Evolutionary conservation across 2,888 invertebrate species (phyloP), one percentile per base, ranked within the genome.

Genomic region (Rhopalosiphum nymphaeae): DNA sequence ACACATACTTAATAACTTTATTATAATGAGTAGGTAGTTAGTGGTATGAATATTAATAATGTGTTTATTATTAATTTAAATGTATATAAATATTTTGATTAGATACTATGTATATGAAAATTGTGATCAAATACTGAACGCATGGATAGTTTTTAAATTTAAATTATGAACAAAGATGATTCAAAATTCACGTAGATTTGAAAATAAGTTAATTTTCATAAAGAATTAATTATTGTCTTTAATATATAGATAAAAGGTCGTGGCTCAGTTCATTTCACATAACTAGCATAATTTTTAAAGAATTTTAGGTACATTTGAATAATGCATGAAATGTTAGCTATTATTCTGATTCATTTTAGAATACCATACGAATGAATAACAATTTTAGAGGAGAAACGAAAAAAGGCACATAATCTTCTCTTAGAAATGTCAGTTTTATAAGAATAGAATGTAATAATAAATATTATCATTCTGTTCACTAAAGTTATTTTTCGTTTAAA

Each of bases 381-480:
- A 36, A 78, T 78, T 2, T 67, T 67, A 13, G 46, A 61, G 46
- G 7, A 61, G 46, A 67, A n/a, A n/a, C 21, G 46, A 21, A 42
- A 86, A 46, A 49, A 13, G 16, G 46, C 46, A n/a, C 46, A 46
- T 86, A 29, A 86, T 86, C 44, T 49, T 86, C 86, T 86, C 46
- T 86, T 29, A 44, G 44, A 89, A 89, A 89, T 67, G 44, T n/a
- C 67, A 49, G 67, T n/a, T 46, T 44, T 11, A 91, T 53, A 46
- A 29, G 29, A 56, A 56, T n/a, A 92, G 86, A 86, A 92, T 46
- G 56, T 57, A 92, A 57, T 46, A 92, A 87, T n/a, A 78, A 91
- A 67, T 87, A 61, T 92, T 61, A 46, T 92, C 46, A 56, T 92
- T 44, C 7, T 67, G 57, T 56, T 46, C 11, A 13, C 78, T 36